Evolutionary conservation across 2,888 invertebrate genomes (phyloP).

Genomic region (Colletes collaris): DNA sequence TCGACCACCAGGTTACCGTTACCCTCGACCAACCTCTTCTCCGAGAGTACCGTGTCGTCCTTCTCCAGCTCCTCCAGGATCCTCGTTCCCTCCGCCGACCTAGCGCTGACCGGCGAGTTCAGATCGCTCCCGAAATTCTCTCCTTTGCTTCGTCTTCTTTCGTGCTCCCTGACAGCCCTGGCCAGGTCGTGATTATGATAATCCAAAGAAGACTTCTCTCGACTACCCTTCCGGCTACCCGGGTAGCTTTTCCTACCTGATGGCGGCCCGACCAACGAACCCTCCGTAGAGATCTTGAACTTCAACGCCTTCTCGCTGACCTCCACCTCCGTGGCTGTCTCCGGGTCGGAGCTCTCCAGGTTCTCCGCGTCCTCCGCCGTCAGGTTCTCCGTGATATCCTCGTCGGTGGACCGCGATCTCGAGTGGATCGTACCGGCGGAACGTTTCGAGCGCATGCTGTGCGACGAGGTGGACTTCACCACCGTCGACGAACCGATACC

Average conservation of each 20-base stretch:
- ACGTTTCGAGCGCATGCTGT: constrained; percentile 82
- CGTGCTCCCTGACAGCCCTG: constrained; percentile 83
- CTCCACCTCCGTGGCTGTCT: constrained; percentile 89
- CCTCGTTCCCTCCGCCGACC: constrained; percentile 76
- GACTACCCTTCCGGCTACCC: constrained; percentile 88
- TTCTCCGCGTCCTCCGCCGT: constrained; percentile 84
- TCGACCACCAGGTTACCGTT: constrained; percentile 72
- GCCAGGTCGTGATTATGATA: constrained; percentile 83
- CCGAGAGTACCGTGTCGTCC: constrained; percentile 65
- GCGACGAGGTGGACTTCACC: constrained; percentile 81
- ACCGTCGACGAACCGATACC: constrained; percentile 66
- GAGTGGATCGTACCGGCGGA: constrained; percentile 82
- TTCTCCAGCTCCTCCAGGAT: constrained; percentile 77
- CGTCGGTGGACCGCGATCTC: constrained; percentile 79
- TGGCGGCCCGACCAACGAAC: constrained; percentile 81
- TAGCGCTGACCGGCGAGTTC: constrained; percentile 78
- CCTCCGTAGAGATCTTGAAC: constrained; percentile 90
- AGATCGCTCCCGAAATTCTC: constrained; percentile 77
- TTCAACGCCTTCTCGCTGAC: constrained; percentile 90
- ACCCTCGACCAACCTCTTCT: constrained; percentile 58
- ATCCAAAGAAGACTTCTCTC: constrained; percentile 84
- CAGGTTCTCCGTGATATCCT: constrained; percentile 79
- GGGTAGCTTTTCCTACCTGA: constrained; percentile 87
- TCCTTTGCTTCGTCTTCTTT: constrained; percentile 75
- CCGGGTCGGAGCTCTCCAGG: constrained; percentile 85